A percentile compares a stretch with the other conserved stretches of the same genome.
Conservation (phyloP, 2,113 vertebrate species). For the Notechis scutatus region DNA sequence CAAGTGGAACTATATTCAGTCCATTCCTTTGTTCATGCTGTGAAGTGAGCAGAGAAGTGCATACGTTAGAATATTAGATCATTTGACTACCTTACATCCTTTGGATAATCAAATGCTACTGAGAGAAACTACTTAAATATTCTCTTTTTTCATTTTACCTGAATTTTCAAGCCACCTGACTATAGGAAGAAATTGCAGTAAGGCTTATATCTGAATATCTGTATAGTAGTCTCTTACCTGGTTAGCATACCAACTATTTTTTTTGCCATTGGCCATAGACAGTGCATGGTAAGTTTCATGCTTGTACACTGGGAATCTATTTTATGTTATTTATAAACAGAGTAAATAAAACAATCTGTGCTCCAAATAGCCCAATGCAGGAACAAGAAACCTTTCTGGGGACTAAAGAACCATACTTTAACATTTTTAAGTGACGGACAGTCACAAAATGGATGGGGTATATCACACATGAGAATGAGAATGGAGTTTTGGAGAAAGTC, state of each 20-base stretch:
- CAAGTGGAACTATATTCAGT: constrained; percentile 1
- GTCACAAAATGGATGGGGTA: neutral
- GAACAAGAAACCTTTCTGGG: neutral
- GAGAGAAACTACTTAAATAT: neutral
- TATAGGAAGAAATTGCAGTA: neutral
- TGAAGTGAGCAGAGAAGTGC: constrained; percentile 18
- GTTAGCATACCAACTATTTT: neutral
- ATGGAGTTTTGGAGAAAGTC: neutral
- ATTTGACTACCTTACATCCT: neutral
- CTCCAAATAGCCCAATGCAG: neutral
- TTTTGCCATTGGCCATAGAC: neutral
- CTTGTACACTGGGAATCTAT: neutral
- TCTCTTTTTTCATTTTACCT: neutral
- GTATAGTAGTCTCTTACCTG: neutral
- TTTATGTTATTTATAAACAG: neutral
- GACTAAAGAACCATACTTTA: neutral
- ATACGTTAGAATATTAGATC: constrained; percentile 14
- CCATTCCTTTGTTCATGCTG: constrained; percentile 14
- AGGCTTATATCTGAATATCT: neutral
- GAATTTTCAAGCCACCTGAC: neutral
- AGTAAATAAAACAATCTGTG: neutral
- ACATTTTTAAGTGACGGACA: neutral
- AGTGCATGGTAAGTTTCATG: neutral
- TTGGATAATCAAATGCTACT: constrained; percentile 8
- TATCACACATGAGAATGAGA: neutral